phyloP scores from a whole-genome alignment of 1,140 invertebrate genomes.

The silkworm (Bombyx mori) region ASM3026992v2 NC_085111.1:3792001-3792500 shows the following conservation, averaged over 20 bases:
- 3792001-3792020: too few relatives aligned
- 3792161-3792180: constrained; percentile 50
- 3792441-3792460: constrained; percentile 45
- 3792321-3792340: constrained; percentile 71
- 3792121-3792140: constrained; percentile 33
- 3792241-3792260: constrained; percentile 59
- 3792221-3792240: constrained; percentile 61
- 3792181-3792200: constrained; percentile 67
- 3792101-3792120: constrained; percentile 25
- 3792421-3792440: constrained; percentile 48
- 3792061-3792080: constrained; percentile 35
- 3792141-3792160: constrained; percentile 34
- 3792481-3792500: constrained; percentile 65
- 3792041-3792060: too few relatives aligned
- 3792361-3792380: constrained; percentile 72
- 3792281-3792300: constrained; percentile 70
- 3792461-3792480: constrained; percentile 42
- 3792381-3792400: constrained; percentile 72
- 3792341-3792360: constrained; percentile 70
- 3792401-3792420: constrained; percentile 65
- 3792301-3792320: constrained; percentile 66
- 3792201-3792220: constrained; percentile 37
- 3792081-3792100: constrained; percentile 65
- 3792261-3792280: constrained; percentile 70
- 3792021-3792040: too few relatives aligned